Evolutionary conservation across 1,140 invertebrate genomes (phyloP), one percentile per base, ranked within the genome.

Genomic region (Teleopsis dalmanni): DNA sequence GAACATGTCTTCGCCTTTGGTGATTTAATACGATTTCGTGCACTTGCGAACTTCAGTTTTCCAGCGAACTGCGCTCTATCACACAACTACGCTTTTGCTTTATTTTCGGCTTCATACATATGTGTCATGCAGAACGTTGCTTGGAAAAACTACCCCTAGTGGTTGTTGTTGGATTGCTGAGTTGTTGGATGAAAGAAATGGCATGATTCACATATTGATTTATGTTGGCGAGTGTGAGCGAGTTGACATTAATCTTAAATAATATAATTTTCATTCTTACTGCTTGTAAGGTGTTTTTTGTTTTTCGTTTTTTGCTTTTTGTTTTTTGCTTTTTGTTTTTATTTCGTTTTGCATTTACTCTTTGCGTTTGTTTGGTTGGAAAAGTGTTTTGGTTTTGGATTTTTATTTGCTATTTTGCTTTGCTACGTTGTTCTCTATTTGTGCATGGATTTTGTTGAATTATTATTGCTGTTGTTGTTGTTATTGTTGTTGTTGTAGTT

Each of bases 101-200:
- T 11, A 13, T 19, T 23, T 40, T 10, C 13, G 25, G 41, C 26
- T 43, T 13, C 27, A 8, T 8, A 7, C 13, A 29, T 13, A 8
- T 29, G 27, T 8, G 7, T 29, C 7, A 7, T 7, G 7, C 13
- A 8, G 27, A 13, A 16, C 29, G 40, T 21, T 29, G 40, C n/a
- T n/a, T n/a, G n/a, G n/a, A n/a, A n/a, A n/a, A n/a, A n/a, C n/a
- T n/a, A n/a, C n/a, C n/a, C n/a, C n/a, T n/a, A n/a, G n/a, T 42
- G 29, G 14, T 42, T 16, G 23, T 43, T 31, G 41, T 27, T 43
- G 41, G 41, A 43, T 19, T 41, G 38, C 3, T 43, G 41, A 19
- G 19, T 7, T 27, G 41, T 43, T 43, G 19, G 16, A 18, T 25
- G 41, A 7, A 19, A 27, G 26, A 31, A 31, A 43, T n/a, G n/a